A percentile compares a stretch with the other conserved stretches of the same genome.
These are phyloP conservation scores for Burhinus oedicnemus DNA, from an alignment of 2,113 vertebrate genomes.

Conservation along the genomic window DNA sequence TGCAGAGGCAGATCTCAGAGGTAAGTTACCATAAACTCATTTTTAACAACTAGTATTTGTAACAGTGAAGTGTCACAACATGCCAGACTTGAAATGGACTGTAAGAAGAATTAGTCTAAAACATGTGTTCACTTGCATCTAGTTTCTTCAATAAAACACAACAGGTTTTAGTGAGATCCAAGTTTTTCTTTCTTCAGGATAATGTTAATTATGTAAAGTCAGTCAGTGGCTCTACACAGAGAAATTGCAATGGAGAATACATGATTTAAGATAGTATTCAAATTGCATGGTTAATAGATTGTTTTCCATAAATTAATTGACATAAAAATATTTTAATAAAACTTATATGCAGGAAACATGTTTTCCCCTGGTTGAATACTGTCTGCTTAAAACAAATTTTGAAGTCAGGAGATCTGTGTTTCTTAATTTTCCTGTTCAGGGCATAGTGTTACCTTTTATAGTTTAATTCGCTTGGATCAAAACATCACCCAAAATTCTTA, in stretches of 20 bases:
- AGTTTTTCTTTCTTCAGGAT: background rate
- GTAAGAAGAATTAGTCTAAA: background rate
- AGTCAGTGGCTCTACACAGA: background rate
- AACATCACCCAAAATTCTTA: background rate
- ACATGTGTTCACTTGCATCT: background rate
- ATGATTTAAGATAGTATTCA: background rate
- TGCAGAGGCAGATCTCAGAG: background rate
- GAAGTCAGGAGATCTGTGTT: background rate
- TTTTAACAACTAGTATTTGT: background rate
- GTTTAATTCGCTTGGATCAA: background rate
- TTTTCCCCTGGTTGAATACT: background rate
- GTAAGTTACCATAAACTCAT: background rate
- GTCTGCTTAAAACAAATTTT: background rate
- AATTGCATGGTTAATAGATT: background rate
- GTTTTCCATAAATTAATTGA: background rate
- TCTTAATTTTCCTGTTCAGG: background rate
- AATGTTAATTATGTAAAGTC: background rate
- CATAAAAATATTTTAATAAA: background rate
- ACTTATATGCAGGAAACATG: accelerated
- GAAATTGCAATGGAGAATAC: background rate
- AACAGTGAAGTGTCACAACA: background rate
- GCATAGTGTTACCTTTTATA: background rate
- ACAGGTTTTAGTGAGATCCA: background rate
- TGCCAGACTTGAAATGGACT: background rate
- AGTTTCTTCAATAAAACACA: background rate